A percentile compares a stretch with the other conserved stretches of the same genome.
Conservation (phyloP, 2,888 invertebrate genomes). For the Ecliptopera silaceata region DNA sequence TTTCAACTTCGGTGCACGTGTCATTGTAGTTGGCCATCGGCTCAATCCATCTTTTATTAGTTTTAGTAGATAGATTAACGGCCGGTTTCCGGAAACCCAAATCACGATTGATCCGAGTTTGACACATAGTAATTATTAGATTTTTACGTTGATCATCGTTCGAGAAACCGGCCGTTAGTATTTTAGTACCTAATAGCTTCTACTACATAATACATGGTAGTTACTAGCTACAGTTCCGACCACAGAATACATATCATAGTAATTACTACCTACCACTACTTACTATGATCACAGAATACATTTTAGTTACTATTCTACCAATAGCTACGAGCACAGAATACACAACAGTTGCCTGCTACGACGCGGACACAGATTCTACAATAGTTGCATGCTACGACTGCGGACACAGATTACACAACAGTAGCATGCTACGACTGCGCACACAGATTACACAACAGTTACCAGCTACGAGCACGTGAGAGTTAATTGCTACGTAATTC, state of each 20-base stretch:
- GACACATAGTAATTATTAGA: too few species aligned
- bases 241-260: conserved; percentile 7
- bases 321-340: conserved; percentile 39
- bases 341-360: not conserved
- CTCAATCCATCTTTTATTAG: too few species aligned
- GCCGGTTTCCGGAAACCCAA: too few species aligned
- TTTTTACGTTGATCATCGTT: too few species aligned
- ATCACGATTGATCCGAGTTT: too few species aligned
- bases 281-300: not conserved
- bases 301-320: conserved; percentile 24
- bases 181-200: too few species aligned
- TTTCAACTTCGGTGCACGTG: too few species aligned
- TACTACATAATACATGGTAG: conserved; percentile 1
- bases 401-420: conserved; percentile 23
- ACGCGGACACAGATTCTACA: conserved; percentile 33
- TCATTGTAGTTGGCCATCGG: too few species aligned
- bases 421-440: conserved; percentile 34
- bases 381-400: conserved; percentile 31
- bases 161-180: too few species aligned
- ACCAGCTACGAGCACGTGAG: conserved; percentile 35
- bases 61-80: too few species aligned
- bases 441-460: conserved; percentile 6
- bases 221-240: conserved; percentile 40
- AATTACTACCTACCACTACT: too few species aligned
- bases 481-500: conserved; percentile 35